Base-by-base conservation (phyloP, 1,140 invertebrate species). In the Eufriesea mexicana region DNA sequence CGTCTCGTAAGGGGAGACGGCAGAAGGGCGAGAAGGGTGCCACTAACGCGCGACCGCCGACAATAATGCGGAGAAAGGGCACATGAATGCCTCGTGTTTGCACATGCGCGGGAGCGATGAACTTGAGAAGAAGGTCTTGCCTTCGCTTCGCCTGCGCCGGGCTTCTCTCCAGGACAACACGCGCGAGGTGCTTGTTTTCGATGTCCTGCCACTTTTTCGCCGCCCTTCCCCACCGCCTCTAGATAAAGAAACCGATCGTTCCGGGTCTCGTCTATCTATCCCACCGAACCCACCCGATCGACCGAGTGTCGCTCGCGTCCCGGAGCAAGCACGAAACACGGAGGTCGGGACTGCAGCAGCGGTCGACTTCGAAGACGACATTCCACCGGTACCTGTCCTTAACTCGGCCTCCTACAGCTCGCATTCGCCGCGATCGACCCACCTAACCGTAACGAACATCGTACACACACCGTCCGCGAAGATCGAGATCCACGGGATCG, bases 51-150 rank as follows among this genome's bases (percentile, higher is more conserved):
- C 86, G 80, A 90, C 86, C 87, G 83, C 89, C 89, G 90, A 90
- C 90, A 91, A 91, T 90, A 91, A 90, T 84, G 51, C 74, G 71
- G 66, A 86, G 79, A 84, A 79, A 86, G 85, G 75, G 83, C 79
- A 83, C 82, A 86, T 87, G 88, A 89, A 90, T 90, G 90, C 88
- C 76, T 86, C 86, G 89, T 86, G 90, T 92, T 91, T 91, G 91
- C 86, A 90, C 90, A 90, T 89, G 89, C 88, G 87, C 91, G 92
- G 89, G 93, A 91, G 92, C 93, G 91, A 92, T 94, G 92, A 93
- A 93, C 93, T 92, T 93, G 86, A 86, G 86, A 85, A 82, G 51
- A 81, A 72, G 70, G 80, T 61, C 55, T 81, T n/a, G 49, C 49
- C 47, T 49, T 80, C 28, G 45, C 51, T 76, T 59, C 25, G 47